Evolutionary conservation across 2,113 vertebrate genomes (phyloP).

Genomic region (Ursus arctos): DNA sequence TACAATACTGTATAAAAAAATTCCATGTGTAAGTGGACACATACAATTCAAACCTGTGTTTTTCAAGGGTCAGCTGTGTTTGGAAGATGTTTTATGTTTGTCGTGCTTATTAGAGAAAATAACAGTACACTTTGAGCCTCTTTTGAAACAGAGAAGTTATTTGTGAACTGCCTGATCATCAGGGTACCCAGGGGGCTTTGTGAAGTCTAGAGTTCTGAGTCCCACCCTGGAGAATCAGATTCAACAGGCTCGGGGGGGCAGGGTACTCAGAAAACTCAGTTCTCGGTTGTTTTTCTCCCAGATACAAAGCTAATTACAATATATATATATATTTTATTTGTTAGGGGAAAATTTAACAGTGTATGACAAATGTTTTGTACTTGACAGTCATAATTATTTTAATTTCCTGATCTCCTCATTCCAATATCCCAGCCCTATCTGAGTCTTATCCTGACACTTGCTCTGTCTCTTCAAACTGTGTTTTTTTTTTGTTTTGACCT

Average conservation of each 20-base stretch:
- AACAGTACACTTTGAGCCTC: not conserved
- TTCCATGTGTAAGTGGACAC: not conserved
- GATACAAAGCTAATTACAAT: not conserved
- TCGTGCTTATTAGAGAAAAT: not conserved
- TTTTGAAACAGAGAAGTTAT: not conserved
- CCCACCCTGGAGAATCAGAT: not conserved
- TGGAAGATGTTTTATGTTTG: not conserved
- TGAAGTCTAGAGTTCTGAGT: not conserved
- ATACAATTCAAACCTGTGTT: not conserved
- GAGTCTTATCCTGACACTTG: not conserved
- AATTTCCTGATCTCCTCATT: constrained; percentile 7
- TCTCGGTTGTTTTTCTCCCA: constrained; percentile 33
- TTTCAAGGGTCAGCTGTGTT: not conserved
- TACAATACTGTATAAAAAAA: not conserved
- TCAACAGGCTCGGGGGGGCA: not conserved
- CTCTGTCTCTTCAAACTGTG: not conserved
- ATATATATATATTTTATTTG: not conserved
- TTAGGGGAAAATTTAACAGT: constrained; percentile 12
- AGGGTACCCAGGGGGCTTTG: not conserved
- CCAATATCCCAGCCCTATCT: not conserved
- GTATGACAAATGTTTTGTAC: not conserved
- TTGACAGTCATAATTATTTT: not conserved
- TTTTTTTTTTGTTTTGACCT: not conserved
- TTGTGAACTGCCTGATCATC: not conserved
- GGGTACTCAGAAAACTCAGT: not conserved